phyloP scores from a whole-genome alignment of 2,113 vertebrate species.

The Apteryx mantelli region DNA sequence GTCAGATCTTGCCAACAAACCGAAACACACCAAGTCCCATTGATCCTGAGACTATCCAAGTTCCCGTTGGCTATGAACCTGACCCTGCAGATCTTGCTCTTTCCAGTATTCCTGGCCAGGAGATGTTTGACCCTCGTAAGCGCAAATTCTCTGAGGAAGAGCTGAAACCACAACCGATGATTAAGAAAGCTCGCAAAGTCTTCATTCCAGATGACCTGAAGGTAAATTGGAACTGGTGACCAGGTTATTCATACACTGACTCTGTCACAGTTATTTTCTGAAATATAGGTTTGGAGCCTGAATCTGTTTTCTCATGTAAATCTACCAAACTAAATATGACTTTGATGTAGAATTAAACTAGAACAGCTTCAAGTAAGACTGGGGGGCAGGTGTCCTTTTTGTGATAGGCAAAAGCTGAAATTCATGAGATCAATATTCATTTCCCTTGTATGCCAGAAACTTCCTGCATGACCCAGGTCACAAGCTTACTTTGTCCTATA shows the following conservation, averaged over 20 bases:
- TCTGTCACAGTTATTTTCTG: neutral
- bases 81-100: constrained; percentile 96
- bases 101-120: constrained; percentile 98
- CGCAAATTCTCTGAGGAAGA: constrained; percentile 96
- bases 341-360: neutral
- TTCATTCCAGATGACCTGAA: constrained; percentile 98
- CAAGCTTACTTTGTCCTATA: constrained; percentile 25
- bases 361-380: neutral
- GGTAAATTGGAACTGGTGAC: constrained; percentile 89
- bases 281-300: neutral
- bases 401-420: constrained; percentile 15
- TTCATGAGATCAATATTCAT: constrained; percentile 57
- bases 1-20: constrained; percentile 82
- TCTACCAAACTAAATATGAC: neutral
- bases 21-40: constrained; percentile 95
- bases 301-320: neutral
- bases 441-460: constrained; percentile 62
- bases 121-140: constrained; percentile 96
- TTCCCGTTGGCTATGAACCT: constrained; percentile 90
- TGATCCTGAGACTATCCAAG: constrained; percentile 96
- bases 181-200: constrained; percentile 98
- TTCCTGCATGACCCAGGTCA: constrained; percentile 43
- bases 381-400: neutral
- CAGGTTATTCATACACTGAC: neutral
- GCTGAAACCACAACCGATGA: constrained; percentile 98